Base-by-base conservation (phyloP, 2,888 invertebrate genomes). In the Ecliptopera silaceata region DNA sequence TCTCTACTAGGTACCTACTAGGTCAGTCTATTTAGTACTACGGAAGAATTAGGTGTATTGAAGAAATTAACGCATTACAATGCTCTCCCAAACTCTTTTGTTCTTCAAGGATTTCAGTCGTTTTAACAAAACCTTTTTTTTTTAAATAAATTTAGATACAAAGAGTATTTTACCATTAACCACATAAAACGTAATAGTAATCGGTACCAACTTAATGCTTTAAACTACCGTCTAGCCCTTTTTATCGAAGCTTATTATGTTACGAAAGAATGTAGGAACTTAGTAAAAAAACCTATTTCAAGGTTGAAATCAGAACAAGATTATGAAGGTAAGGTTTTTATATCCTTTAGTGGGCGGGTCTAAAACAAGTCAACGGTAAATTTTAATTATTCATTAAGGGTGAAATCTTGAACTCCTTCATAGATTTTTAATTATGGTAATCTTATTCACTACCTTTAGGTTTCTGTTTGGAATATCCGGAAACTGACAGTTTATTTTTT, bases 401-500 rank as follows among this genome's bases (percentile, higher is more conserved):
- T 12, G 15, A 15, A 15, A 12, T 36, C 36, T 36, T 15, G 36
- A 36, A 36, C 36, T 34, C 13, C 34, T 36, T 36, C 15, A 36
- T 36, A 36, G 15, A 15, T 36, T 15, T 1, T n/a, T n/a, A n/a
- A 36, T 15, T 36, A 36, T 36, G 36, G 0, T 36, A 36, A 36
- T 36, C 10, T 36, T 36, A 36, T 36, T 8, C 36, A 34, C 2
- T 36, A 36, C 36, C 36, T 36, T 36, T 36, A 36, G 26, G 26
- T 26, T 39, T 42, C 41, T 36, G 36, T 36, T 41, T 41, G 32
- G 54, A 69, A 68, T 74, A 82, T 74, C 78, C 80, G 81, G 82
- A 83, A 83, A 71, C 68, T 68, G 73, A 69, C 70, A 71, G 69
- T 68, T 76, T 70, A 63, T 69, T n/a, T n/a, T n/a, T n/a, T n/a